Base-by-base conservation (phyloP, 2,888 invertebrate genomes). In the Margaritifera margaritifera region DNA sequence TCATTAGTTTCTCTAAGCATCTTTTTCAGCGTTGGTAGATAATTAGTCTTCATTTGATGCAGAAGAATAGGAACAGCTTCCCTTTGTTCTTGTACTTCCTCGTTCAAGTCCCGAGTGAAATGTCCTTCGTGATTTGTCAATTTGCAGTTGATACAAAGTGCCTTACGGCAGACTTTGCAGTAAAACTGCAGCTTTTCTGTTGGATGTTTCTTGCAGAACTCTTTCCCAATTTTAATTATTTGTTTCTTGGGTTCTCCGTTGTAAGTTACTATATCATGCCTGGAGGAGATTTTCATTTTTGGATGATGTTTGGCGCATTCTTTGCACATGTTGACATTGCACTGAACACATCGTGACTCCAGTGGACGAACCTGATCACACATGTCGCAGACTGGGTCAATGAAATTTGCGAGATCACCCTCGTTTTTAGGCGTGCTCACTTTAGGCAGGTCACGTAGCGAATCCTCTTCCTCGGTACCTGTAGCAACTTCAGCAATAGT, bases 121-220 rank as follows among this genome's bases (percentile, higher is more conserved):
- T 77, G 77, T 0, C 77, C 77, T 62, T 77, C 77, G 54, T 77
- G 77, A 60, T 77, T 77, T 6, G 77, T 77, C 50, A 77, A 65
- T 61, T 77, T 77, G 59, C 77, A 77, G 54, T 72, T 72, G 4
- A 68, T 74, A 62, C 77, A 77, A 19, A 77, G 58, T 8, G 77
- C 74, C 24, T 58, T 42, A 24, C 66, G 58, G 58, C 77, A 77
- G 20, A 71, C 68, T 62, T 69, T 74, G 60, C 77, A 77, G 24
- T 77, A 77, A 52, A 74, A 72, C 61, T 74, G 72, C 4, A 77
- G 72, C 51, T 70, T 68, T 59, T 74, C 74, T n/a, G 68, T 62
- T 56, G 53, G 64, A 56, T 77, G 77, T 31, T 56, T 64, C 54
- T 64, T 72, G 55, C 77, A 77, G 8, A 61, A 58, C 54, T 66